phyloP scores from a whole-genome alignment of 2,888 invertebrate genomes.

The Melipona bicolor region DNA sequence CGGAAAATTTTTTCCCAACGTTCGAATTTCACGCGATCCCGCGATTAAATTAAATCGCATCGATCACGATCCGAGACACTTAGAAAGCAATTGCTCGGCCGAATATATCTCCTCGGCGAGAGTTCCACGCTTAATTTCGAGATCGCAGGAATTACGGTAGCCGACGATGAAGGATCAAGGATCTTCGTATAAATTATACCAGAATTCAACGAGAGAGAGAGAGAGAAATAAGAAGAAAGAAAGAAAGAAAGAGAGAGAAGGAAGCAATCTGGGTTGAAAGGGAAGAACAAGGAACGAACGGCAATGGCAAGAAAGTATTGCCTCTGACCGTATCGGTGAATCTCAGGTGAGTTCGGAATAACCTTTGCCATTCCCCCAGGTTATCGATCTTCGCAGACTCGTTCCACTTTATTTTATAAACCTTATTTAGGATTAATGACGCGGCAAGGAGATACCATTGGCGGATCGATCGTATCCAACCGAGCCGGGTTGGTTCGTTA shows the following conservation, averaged over 20 bases:
- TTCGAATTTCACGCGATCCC: not conserved
- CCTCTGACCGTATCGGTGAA: constrained; percentile 52
- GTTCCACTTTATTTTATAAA: constrained; percentile 69
- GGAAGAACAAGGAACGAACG: constrained; percentile 12
- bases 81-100: constrained; percentile 10
- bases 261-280: constrained; percentile 17
- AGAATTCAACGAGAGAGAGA: constrained; percentile 13
- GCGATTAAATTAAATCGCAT: not conserved
- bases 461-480: constrained; percentile 63
- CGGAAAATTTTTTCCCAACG: not conserved
- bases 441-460: constrained; percentile 56
- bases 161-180: not conserved
- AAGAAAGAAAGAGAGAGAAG: not conserved
- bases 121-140: constrained; percentile 26
- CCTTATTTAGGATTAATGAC: constrained; percentile 72
- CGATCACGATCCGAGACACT: not conserved
- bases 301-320: constrained; percentile 47
- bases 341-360: constrained; percentile 60
- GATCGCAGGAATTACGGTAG: constrained; percentile 5
- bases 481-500: constrained; percentile 49
- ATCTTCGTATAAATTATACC: constrained; percentile 39
- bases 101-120: not conserved
- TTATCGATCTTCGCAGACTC: constrained; percentile 64
- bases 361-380: constrained; percentile 59
- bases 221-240: too few relatives aligned